A percentile compares a stretch with the other conserved stretches of the same genome.
These are phyloP conservation scores for Gasterosteus aculeatus DNA, from an alignment of 2,113 vertebrate species.

Conservation along the genomic window DNA sequence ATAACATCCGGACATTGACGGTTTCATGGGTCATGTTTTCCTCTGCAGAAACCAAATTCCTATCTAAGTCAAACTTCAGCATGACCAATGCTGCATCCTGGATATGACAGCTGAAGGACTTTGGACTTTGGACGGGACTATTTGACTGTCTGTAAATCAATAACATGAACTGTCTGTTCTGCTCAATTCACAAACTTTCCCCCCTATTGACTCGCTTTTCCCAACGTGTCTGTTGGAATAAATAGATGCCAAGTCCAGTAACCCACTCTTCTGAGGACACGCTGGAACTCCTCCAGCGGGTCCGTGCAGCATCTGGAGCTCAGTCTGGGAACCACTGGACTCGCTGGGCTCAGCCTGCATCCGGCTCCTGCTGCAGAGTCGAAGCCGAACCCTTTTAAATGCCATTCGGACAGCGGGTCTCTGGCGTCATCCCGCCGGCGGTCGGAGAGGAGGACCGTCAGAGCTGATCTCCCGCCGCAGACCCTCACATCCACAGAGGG, in stretches of 20 bases:
- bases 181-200: conserved; percentile 22
- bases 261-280: background rate
- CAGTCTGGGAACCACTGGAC: conserved; percentile 10
- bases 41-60: conserved; percentile 40
- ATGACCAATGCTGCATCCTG: conserved; percentile 51
- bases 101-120: conserved; percentile 72
- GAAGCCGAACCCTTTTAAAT: background rate
- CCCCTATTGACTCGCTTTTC: conserved; percentile 20
- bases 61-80: conserved; percentile 46
- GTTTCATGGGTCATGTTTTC: conserved; percentile 59
- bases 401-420: conserved; percentile 2
- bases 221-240: conserved; percentile 3
- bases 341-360: background rate
- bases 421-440: conserved; percentile 1
- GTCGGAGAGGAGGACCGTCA: conserved; percentile 4
- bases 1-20: conserved; percentile 20
- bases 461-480: conserved; percentile 45
- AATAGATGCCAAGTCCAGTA: background rate
- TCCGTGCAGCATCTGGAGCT: background rate
- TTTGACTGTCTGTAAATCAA: conserved; percentile 72
- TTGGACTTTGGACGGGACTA: conserved; percentile 66
- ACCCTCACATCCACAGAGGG: conserved; percentile 56
- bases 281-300: background rate
- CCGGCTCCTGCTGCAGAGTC: background rate
- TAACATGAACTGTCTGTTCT: conserved; percentile 21